These are phyloP conservation scores for Drosophila formosana DNA, from an alignment of 2,888 invertebrate genomes.

Conservation along the genomic window DNA sequence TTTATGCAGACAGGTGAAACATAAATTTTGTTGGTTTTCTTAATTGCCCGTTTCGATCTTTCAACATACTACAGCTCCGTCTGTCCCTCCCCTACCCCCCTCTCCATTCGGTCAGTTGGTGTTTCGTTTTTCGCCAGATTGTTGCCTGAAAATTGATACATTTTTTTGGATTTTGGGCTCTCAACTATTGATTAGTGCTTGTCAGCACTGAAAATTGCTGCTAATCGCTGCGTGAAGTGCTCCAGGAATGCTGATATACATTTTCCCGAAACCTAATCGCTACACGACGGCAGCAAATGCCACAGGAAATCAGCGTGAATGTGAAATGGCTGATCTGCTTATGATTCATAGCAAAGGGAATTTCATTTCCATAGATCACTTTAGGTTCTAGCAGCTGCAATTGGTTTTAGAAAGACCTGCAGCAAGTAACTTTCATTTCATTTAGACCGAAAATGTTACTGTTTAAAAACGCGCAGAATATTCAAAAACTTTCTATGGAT, in stretches of 20 bases:
- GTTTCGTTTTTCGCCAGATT: conserved; percentile 60
- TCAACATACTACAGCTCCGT: conserved; percentile 42
- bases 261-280: conserved; percentile 40
- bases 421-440: neutral
- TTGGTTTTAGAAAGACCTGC: neutral
- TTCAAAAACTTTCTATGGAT: no score
- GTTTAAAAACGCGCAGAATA: no score
- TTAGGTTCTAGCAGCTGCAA: neutral
- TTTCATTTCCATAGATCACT: conserved; percentile 3
- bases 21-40: conserved; percentile 80
- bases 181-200: conserved; percentile 70
- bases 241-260: conserved; percentile 7
- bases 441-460: neutral
- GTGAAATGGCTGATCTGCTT: conserved; percentile 16
- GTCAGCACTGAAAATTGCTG: conserved; percentile 67
- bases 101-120: conserved; percentile 15
- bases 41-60: conserved; percentile 71
- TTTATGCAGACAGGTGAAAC: conserved; percentile 82
- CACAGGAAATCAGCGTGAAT: conserved; percentile 50
- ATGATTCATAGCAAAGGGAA: conserved; percentile 34
- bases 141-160: conserved; percentile 53
- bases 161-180: conserved; percentile 34
- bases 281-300: neutral
- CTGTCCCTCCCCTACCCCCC: neutral
- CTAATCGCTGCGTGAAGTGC: conserved; percentile 38